Evolutionary conservation across 92 coral and sea anemone species (phyloP).

Genomic region (Blastomussa wellsi): DNA sequence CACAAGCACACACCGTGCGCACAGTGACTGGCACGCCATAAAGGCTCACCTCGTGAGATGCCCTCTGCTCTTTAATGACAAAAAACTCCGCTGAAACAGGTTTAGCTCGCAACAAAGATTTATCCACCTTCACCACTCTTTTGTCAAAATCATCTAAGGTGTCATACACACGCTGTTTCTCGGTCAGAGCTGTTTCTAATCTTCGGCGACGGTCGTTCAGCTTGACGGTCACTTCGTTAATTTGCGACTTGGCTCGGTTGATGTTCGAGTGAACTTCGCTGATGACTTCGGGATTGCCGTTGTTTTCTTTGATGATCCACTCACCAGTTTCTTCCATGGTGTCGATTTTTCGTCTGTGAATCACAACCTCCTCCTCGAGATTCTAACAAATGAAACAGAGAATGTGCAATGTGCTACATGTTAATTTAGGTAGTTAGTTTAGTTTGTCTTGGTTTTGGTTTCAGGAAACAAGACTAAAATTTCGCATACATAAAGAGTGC

Average conservation of each 20-base stretch:
- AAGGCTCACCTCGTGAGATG: slow-evolving; percentile 72
- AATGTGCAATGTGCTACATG: too few relatives aligned
- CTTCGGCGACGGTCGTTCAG: slow-evolving; percentile 86
- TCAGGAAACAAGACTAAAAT: neutral
- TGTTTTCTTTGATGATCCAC: slow-evolving; percentile 93
- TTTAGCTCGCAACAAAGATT: slow-evolving; percentile 79
- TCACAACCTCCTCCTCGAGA: slow-evolving; percentile 88
- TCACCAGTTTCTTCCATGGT: slow-evolving; percentile 98
- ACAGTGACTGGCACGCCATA: neutral
- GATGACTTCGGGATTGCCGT: slow-evolving; percentile 82
- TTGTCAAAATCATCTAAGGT: slow-evolving; percentile 87
- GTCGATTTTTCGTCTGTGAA: slow-evolving; percentile 86
- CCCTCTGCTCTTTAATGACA: slow-evolving; percentile 82
- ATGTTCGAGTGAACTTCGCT: slow-evolving; percentile 84
- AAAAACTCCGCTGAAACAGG: slow-evolving; percentile 87
- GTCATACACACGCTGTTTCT: slow-evolving; percentile 77
- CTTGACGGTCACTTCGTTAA: slow-evolving; percentile 82
- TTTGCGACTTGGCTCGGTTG: slow-evolving; percentile 71
- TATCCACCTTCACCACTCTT: slow-evolving; percentile 84
- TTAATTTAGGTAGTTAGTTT: neutral
- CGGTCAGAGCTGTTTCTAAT: slow-evolving; percentile 87
- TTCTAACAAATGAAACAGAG: slow-evolving; percentile 50
- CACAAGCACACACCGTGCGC: neutral
- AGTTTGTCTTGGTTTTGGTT: neutral
- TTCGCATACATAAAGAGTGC: neutral